Base-by-base conservation (phyloP, 2,797 vertebrate genomes). In the Crax fasciolata region DNA sequence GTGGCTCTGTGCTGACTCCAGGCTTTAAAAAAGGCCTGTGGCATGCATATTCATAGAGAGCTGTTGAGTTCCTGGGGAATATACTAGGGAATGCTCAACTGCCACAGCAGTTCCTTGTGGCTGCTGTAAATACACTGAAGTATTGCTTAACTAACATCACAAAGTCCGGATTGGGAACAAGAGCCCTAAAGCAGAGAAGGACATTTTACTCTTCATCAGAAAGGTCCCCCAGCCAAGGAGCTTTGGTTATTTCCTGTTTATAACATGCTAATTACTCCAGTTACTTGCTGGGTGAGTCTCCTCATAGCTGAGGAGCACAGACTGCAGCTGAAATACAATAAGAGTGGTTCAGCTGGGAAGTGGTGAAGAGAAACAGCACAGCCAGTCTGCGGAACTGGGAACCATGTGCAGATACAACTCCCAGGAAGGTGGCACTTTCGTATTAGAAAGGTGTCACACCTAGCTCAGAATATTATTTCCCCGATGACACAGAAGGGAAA, bases 151-250 rank as follows among this genome's bases (percentile, higher is more conserved):
- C 9, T 48, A 41, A 49, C 2, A 1, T 24, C 54, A 65, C 1
- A 2, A 66, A 75, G n/a, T 44, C 39, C 63, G 74, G 65, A 25
- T 1, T 44, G 19, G 24, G 57, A 41, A 46, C 44, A 59, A 67
- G 7, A 79, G 30, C 13, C 35, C 35, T 66, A 21, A 46, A 59
- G 54, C 23, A 84, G 51, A 74, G 61, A 66, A 51, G 5, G 13
- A 20, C 9, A 70, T 62, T 80, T 61, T n/a, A 24, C 39, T 61
- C 43, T 44, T n/a, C 35, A 55, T 6, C 9, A 32, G 61, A 65
- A 44, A 23, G 27, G 24, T 5, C 4, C 28, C 7, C 8, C 4
- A 2, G 7, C 7, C 30, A 5, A 23, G 27, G 1, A 62, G 57
- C 17, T 83, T 63, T 20, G 70, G 19, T 32, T 68, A 70, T 43